These are phyloP conservation scores for Trialeurodes vaporariorum DNA, from an alignment of 1,140 invertebrate genomes.

Conservation along the genomic window DNA sequence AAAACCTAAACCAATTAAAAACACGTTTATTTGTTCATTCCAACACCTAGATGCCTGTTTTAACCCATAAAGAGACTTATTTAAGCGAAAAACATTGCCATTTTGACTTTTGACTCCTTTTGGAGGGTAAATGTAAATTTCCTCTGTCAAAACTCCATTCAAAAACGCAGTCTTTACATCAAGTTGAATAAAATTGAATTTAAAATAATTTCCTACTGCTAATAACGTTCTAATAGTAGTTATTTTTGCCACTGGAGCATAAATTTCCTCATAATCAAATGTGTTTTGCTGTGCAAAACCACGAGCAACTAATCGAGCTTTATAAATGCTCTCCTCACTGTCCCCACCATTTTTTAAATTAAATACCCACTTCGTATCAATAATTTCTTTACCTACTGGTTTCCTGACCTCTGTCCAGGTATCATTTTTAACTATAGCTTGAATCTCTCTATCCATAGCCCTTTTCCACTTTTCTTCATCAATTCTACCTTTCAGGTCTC, in stretches of 20 bases:
- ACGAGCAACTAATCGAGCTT: conserved; percentile 11
- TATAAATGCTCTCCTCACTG: conserved; percentile 10
- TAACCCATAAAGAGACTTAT: not conserved
- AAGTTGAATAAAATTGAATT: conserved; percentile 28
- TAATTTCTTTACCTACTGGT: conserved; percentile 21
- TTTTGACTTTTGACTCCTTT: conserved; percentile 15
- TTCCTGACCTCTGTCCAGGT: conserved; percentile 4
- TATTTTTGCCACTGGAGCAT: conserved; percentile 12
- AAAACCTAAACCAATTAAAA: not conserved
- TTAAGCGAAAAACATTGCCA: not conserved
- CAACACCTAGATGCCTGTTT: not conserved
- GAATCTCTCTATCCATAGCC: conserved; percentile 6
- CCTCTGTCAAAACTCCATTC: conserved; percentile 32
- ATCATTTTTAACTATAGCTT: not conserved
- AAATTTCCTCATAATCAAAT: conserved; percentile 7
- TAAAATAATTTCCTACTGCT: conserved; percentile 19
- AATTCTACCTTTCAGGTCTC: not conserved
- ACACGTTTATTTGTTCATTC: not conserved
- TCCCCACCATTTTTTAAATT: conserved; percentile 22
- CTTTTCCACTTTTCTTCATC: conserved; percentile 2
- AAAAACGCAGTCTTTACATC: conserved; percentile 36
- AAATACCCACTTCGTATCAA: conserved; percentile 36
- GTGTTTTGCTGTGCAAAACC: conserved; percentile 12
- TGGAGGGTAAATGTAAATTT: conserved; percentile 34
- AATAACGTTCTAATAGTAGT: conserved; percentile 25